These are phyloP conservation scores for Apocheima hispidaria DNA, from an alignment of 2,888 invertebrate genomes.

Conservation along the genomic window DNA sequence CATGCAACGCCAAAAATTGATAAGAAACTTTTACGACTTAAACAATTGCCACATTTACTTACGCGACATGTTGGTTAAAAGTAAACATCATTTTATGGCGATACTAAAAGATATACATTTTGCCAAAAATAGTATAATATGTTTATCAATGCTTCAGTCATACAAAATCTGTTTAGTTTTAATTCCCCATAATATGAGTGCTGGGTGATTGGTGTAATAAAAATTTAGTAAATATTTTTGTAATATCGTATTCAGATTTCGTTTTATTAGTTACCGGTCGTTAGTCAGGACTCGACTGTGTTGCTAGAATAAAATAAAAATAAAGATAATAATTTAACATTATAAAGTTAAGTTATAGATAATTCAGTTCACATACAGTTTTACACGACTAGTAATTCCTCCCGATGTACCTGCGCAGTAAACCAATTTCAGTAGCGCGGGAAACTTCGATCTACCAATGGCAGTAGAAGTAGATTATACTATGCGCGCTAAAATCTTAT, in stretches of 20 bases:
- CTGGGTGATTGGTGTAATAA: conserved; percentile 41
- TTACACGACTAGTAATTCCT: too few relatives aligned
- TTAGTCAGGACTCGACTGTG: conserved; percentile 8
- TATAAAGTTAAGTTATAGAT: too few relatives aligned
- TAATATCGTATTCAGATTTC: conserved; percentile 28
- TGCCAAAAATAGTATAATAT: conserved; percentile 32
- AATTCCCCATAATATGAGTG: conserved; percentile 30
- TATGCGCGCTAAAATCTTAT: too few relatives aligned
- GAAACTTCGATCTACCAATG: too few relatives aligned
- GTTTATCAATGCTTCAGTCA: conserved; percentile 38
- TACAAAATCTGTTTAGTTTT: conserved; percentile 32
- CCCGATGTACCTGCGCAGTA: too few relatives aligned
- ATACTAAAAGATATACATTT: conserved; percentile 16
- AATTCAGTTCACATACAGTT: too few relatives aligned
- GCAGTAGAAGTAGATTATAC: too few relatives aligned
- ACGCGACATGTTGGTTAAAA: background rate
- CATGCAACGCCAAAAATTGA: background rate
- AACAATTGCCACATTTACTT: conserved; percentile 9
- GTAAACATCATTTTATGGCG: conserved; percentile 15
- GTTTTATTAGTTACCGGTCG: conserved; percentile 27
- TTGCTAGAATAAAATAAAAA: conserved; percentile 3
- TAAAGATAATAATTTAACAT: too few relatives aligned
- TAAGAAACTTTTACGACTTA: conserved; percentile 13
- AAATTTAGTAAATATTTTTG: conserved; percentile 41
- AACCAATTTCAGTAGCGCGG: too few relatives aligned